These are phyloP conservation scores for Physeter macrocephalus DNA, from an alignment of 2,113 vertebrate genomes.

Conservation along the genomic window DNA sequence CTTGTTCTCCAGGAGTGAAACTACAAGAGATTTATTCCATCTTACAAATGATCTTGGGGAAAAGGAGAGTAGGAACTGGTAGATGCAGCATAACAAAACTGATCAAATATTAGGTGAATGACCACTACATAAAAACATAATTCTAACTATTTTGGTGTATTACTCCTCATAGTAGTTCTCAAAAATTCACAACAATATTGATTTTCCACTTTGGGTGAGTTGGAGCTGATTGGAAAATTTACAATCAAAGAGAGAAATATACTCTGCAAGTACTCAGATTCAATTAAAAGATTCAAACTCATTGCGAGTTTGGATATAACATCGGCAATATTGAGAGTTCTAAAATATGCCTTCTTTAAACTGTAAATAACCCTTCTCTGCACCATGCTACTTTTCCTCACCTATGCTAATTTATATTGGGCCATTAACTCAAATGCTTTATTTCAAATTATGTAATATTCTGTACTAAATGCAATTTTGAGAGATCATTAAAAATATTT, in stretches of 20 bases:
- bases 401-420: neutral
- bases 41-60: neutral
- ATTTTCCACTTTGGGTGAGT: neutral
- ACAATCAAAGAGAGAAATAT: neutral
- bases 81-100: neutral
- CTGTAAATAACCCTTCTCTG: neutral
- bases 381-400: neutral
- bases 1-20: neutral
- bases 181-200: neutral
- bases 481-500: neutral
- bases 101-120: neutral
- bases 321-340: neutral
- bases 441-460: neutral
- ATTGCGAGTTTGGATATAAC: neutral
- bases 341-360: neutral
- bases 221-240: neutral
- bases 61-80: constrained; percentile 18
- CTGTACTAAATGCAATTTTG: neutral
- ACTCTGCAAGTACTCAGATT: neutral
- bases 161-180: neutral
- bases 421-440: neutral
- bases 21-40: neutral
- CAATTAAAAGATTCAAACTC: neutral
- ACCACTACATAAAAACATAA: neutral
- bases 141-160: neutral